Evolutionary conservation across 2,113 vertebrate species (phyloP).

Genomic region (Mystacornis crossleyi): DNA sequence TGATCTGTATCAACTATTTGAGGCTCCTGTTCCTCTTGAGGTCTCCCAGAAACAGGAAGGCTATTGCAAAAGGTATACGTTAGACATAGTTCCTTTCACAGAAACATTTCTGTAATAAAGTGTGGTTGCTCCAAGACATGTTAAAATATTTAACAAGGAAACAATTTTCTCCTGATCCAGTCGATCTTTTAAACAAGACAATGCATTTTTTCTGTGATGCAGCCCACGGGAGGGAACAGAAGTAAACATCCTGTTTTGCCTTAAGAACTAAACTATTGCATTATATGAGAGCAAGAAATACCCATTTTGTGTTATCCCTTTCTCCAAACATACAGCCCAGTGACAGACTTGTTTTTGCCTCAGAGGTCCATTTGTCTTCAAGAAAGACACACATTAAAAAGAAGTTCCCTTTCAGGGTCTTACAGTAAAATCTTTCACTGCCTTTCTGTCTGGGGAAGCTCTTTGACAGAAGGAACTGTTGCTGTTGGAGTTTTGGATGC

Average conservation of each 20-base stretch:
- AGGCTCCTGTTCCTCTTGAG: slow-evolving; percentile 38
- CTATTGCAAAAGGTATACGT: slow-evolving; percentile 44
- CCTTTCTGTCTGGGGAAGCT: slow-evolving; percentile 40
- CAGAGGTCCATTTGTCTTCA: slow-evolving; percentile 14
- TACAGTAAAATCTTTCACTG: neutral
- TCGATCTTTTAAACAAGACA: slow-evolving; percentile 71
- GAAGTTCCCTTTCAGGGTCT: neutral
- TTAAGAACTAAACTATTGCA: slow-evolving; percentile 57
- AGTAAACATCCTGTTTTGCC: slow-evolving; percentile 48
- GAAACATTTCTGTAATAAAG: slow-evolving; percentile 63
- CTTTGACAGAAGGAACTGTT: neutral
- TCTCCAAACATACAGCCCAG: slow-evolving; percentile 13
- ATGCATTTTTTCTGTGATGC: slow-evolving; percentile 50
- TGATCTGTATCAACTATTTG: neutral
- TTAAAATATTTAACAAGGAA: slow-evolving; percentile 74
- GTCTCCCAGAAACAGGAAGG: slow-evolving; percentile 54
- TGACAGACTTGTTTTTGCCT: neutral
- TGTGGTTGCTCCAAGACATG: slow-evolving; percentile 64
- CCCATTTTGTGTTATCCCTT: neutral
- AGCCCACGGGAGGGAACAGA: slow-evolving; percentile 53
- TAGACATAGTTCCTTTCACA: slow-evolving; percentile 68
- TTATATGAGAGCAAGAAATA: slow-evolving; percentile 48
- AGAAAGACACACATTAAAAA: neutral
- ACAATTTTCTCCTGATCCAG: slow-evolving; percentile 64
- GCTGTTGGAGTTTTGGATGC: slow-evolving; percentile 48